Evolutionary conservation across 2,888 invertebrate species (phyloP).

Genomic region (Brachyopa scutellaris): DNA sequence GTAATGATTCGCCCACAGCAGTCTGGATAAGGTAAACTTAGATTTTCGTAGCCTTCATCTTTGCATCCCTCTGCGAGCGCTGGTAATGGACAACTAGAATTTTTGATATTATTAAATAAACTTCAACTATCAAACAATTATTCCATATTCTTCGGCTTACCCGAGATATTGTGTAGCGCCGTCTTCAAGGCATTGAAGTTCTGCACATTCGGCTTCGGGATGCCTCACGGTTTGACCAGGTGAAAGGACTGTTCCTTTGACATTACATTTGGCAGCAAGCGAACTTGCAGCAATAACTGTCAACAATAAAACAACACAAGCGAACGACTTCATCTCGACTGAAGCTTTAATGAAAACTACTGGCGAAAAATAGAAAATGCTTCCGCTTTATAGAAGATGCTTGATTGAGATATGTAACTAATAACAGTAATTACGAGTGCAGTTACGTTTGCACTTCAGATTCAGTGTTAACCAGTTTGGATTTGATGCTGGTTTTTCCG

Average conservation of each 20-base stretch:
- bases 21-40: not conserved
- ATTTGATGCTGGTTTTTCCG: too few species aligned
- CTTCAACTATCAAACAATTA: too few species aligned
- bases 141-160: too few species aligned
- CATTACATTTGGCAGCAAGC: not conserved
- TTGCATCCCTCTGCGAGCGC: not conserved
- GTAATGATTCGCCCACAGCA: not conserved
- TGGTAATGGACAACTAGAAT: not conserved
- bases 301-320: not conserved
- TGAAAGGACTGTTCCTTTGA: constrained; percentile 74
- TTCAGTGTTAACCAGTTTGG: too few species aligned
- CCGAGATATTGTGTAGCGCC: constrained; percentile 34
- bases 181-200: constrained; percentile 75
- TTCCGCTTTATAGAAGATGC: not conserved
- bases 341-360: not conserved
- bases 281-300: not conserved
- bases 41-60: not conserved
- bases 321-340: not conserved
- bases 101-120: not conserved
- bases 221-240: constrained; percentile 77
- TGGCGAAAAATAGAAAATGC: not conserved
- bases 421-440: too few species aligned
- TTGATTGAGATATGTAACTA: too few species aligned
- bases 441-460: too few species aligned
- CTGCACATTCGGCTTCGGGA: constrained; percentile 77